Evolutionary conservation across 2,113 vertebrate genomes (phyloP), one percentile per base, ranked within the genome.

Genomic region (Protobothrops flavoviridis): DNA sequence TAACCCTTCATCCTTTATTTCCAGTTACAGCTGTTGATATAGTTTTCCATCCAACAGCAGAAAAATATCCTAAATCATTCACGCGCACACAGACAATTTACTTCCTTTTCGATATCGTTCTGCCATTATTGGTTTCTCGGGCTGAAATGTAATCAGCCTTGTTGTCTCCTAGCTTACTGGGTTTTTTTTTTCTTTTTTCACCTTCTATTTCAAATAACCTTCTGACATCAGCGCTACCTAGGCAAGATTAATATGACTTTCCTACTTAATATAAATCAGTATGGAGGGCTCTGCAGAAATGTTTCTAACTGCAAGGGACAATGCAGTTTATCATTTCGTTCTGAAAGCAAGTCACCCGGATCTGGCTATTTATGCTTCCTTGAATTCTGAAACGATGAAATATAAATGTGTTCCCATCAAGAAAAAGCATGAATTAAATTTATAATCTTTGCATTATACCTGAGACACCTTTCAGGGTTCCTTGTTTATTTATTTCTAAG

Each of bases 351-450:
- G 90, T 64, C 90, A 74, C 94, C 94, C 93, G 96, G 93, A 96
- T 96, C 96, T 94, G 95, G 91, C 95, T 96, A 95, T 95, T 81
- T 95, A 95, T 13, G 94, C 91, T 87, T 86, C 81, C 96, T 92
- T 92, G 94, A 95, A 97, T 97, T 96, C 94, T 94, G 91, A 96
- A 97, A 95, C 74, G 94, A 97, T 95, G 92, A 96, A 97, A 97
- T 96, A 97, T 94, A 97, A 97, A 97, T 94, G 48, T 91, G 90
- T 87, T 94, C 33, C 94, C 96, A 94, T 94, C n/a, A 94, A 94
- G 93, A 95, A 15, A 90, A 88, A 94, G 50, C 10, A 95, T 92
- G 93, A 96, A 95, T 95, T 95, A 96, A 97, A 96, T 94, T 26
- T 96, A 95, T 94, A 87, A 95, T 90, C 91, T 93, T 95, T 91